Base-by-base conservation (phyloP, 1,140 invertebrate genomes). In the Pissodes strobi region DNA sequence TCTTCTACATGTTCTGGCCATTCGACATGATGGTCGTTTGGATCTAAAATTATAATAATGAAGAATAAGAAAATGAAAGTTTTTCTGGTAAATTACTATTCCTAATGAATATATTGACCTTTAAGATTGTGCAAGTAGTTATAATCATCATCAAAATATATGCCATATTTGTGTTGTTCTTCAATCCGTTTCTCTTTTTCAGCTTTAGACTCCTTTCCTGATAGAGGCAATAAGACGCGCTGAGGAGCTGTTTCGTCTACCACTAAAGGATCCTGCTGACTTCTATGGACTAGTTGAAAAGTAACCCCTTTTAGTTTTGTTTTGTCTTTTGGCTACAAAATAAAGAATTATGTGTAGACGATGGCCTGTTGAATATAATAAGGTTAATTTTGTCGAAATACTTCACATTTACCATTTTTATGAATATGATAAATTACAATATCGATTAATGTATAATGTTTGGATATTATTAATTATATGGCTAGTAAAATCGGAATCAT, bases 131-230 rank as follows among this genome's bases (percentile, higher is more conserved):
- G 92, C 64, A 98, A 79, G 75, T 99, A 99, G 76, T 98, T 87
- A 76, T 97, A 98, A 69, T 97, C 92, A 81, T 99, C 95, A 76
- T 98, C 94, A 80, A 88, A 98, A 76, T 90, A 96, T 52, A 98
- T 89, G n/a, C 95, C 95, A 86, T 87, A 97, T 79, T 96, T 95
- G 21, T 84, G 79, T 71, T 92, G 87, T 72, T 97, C 92, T 72
- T 93, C 88, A 72, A 85, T 87, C n/a, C 66, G 71, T 61, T 73
- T 67, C 41, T 69, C 63, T 59, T 69, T 72, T 46, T 72, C 60
- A 48, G 62, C 60, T 65, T 72, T 68, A 64, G 73, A 43, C 34
- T 71, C 67, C 48, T 72, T 73, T 15, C 76, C 78, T 45, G 77
- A 81, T 3, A 83, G 79, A 23, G 88, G 87, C 4, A 94, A 80